Evolutionary conservation across 2,797 vertebrate species (phyloP).

Genomic region (Rhinogobio ventralis): DNA sequence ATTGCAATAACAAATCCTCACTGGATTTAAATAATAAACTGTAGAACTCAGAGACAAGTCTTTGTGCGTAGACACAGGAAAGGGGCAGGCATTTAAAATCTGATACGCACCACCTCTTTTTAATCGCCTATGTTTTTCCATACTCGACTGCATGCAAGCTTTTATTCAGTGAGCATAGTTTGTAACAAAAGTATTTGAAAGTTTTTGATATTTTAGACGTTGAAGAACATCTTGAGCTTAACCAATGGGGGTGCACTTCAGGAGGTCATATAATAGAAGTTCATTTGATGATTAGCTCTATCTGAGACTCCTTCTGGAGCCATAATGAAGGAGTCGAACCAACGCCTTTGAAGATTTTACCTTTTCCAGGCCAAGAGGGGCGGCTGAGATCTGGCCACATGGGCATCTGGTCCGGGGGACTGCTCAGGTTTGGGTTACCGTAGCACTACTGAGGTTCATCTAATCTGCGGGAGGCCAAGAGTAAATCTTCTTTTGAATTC

Average conservation of each 20-base stretch:
- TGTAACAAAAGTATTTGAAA: constrained; percentile 46
- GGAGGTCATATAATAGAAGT: constrained; percentile 53
- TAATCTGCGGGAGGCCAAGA: constrained; percentile 39
- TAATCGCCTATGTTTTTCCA: constrained; percentile 16
- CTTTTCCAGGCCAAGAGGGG: constrained; percentile 48
- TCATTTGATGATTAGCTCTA: constrained; percentile 60
- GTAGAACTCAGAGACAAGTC: constrained; percentile 51
- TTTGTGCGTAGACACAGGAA: constrained; percentile 45
- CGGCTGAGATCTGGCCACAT: constrained; percentile 50
- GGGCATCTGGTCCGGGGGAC: constrained; percentile 23
- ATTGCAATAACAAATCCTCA: constrained; percentile 59
- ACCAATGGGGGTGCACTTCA: constrained; percentile 44
- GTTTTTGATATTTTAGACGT: constrained; percentile 43
- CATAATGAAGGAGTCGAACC: constrained; percentile 53
- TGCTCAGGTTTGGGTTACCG: constrained; percentile 45
- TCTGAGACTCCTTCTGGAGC: constrained; percentile 61
- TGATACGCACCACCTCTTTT: constrained; percentile 44
- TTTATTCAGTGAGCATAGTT: constrained; percentile 38
- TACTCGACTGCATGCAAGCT: constrained; percentile 25
- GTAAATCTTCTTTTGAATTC: constrained; percentile 45
- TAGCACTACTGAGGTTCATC: constrained; percentile 20
- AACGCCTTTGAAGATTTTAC: constrained; percentile 61
- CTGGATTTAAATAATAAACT: constrained; percentile 64
- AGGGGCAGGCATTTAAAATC: constrained; percentile 56
- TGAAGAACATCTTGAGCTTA: constrained; percentile 25